These are phyloP conservation scores for Pangasianodon gigas DNA, from an alignment of 2,113 vertebrate genomes.

Conservation along the genomic window DNA sequence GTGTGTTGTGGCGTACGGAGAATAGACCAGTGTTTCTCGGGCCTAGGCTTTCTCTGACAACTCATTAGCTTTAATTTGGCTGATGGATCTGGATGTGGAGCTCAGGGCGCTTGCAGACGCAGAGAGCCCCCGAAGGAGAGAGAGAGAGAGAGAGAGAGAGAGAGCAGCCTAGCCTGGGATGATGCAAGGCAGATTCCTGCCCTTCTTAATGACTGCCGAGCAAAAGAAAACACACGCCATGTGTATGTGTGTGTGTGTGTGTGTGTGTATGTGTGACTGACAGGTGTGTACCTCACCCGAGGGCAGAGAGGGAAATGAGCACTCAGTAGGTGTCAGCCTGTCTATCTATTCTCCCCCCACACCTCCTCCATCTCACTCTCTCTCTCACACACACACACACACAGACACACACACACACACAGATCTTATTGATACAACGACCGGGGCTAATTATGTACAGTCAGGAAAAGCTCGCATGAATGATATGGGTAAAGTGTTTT, in stretches of 20 bases:
- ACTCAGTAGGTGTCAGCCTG: slow-evolving; percentile 56
- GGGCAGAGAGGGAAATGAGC: slow-evolving; percentile 58
- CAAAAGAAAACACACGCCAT: slow-evolving; percentile 57
- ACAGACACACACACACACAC: background rate
- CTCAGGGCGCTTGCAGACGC: slow-evolving; percentile 62
- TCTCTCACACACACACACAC: slow-evolving; percentile 14
- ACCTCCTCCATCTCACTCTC: background rate
- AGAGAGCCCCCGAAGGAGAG: slow-evolving; percentile 54
- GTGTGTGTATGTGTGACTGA: slow-evolving; percentile 54
- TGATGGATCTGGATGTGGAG: slow-evolving; percentile 69
- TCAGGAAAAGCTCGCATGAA: slow-evolving; percentile 33
- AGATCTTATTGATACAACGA: slow-evolving; percentile 22
- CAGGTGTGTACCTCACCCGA: slow-evolving; percentile 61
- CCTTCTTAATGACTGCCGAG: slow-evolving; percentile 69
- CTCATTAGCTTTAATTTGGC: slow-evolving; percentile 79
- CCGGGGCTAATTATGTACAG: slow-evolving; percentile 35
- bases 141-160: slow-evolving; percentile 11
- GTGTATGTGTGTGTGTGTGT: slow-evolving; percentile 38
- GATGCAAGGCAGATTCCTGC: slow-evolving; percentile 70
- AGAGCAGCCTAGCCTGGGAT: slow-evolving; percentile 59
- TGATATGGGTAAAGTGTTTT: slow-evolving; percentile 37
- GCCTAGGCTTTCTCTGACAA: slow-evolving; percentile 67
- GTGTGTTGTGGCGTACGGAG: slow-evolving; percentile 52
- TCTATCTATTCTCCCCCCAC: slow-evolving; percentile 40
- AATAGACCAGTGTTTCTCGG: slow-evolving; percentile 54